Evolutionary conservation across 2,797 vertebrate species (phyloP), one percentile per base, ranked within the genome.

Genomic region (Silurus lanzhouensis): DNA sequence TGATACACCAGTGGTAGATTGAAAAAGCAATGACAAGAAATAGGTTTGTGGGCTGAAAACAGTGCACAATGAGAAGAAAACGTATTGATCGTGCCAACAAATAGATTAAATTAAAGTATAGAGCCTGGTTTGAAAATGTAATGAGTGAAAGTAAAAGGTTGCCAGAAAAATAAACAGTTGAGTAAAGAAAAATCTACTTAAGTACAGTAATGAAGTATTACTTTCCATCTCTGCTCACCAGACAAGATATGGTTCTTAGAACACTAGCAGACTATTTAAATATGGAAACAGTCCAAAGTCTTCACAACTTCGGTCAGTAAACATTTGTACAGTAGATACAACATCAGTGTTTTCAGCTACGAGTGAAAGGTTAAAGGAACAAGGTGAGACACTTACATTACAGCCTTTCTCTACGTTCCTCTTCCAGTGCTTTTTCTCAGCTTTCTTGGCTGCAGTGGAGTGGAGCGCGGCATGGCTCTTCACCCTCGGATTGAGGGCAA

Each of bases 401-500:
- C 95, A 96, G 90, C 87, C 92, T 91, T 93, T 96, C 89, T 95
- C 95, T 61, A 88, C 64, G 74, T 96, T 97, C 84, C 96, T 94
- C 86, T 96, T 96, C 96, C 96, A 97, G 1, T 94, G 95, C 84
- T 94, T 94, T 91, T 96, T 96, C 86, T 93, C 94, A 85, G 90
- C 82, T 90, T 96, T 95, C 91, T 96, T 97, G 84, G 87, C 85
- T 13, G 90, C 85, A 79, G 96, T 96, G 64, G 96, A 97, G 90
- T 89, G 85, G 81, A 96, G 91, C 79, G 48, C 72, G 46, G 94
- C 94, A 90, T 95, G 89, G n/a, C 46, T 90, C 90, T 95, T 94
- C 81, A 89, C 94, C 70, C 90, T 91, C 17, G 96, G 96, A 91
- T 96, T 96, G 91, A 97, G 92, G 87, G 93, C 90, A 92, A 97